Base-by-base conservation (phyloP, 2,888 invertebrate species). In the Pyrrhosoma nymphula region DNA sequence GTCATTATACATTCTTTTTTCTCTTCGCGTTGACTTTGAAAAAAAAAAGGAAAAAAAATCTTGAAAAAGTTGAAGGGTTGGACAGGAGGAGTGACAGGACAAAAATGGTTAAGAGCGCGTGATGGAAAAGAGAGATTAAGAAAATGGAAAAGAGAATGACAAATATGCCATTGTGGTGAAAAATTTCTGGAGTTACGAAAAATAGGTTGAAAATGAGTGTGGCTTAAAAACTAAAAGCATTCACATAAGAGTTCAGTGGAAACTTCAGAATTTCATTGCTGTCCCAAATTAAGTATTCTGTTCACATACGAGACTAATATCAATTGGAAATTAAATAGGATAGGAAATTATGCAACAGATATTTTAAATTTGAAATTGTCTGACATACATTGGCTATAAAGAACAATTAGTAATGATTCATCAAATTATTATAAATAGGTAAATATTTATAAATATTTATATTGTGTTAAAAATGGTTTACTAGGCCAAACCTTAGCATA, bases 41-140 rank as follows among this genome's bases (percentile, higher is more conserved):
- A 60, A 60, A 60, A 60, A 82, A 35, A 75, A 30, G 10, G 56
- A n/a, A n/a, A 10, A 16, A 82, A 82, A 82, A 35, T 82, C 82
- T 16, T 3, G 82, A 82, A 82, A 35, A 30, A 4, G n/a, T 30
- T 6, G 8, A 3, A 75, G 30, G 82, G 35, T 30, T n/a, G 82
- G 82, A 82, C 35, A 82, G 82, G 82, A 82, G 18, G 82, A 18
- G 30, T 82, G 82, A 35, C 35, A 82, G 82, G 18, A 18, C 18
- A 35, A 82, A 82, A 82, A 82, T 82, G 82, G 35, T 35, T 35
- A 35, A 82, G 14, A 3, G 82, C 12, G 75, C 10, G 82, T 35
- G 82, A 82, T 82, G 82, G 30, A 82, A 82, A 82, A 35, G n/a
- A 82, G 30, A 35, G 82, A 82, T 82, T 82, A 82, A 35, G 30